Base-by-base conservation (phyloP, 1,140 invertebrate species). In the Coelopa frigida region DNA sequence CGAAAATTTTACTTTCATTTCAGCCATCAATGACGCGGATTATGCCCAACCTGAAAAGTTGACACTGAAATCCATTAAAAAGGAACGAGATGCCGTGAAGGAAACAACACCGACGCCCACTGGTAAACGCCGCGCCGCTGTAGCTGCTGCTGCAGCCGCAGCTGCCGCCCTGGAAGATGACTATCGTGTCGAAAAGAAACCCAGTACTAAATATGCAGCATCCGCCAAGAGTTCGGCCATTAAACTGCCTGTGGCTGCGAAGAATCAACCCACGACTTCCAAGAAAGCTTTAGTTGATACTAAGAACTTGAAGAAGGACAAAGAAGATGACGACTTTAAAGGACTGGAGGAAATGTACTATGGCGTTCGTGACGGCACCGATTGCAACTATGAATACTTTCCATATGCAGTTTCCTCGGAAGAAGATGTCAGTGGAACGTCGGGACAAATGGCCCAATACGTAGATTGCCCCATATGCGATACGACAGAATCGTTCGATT, bases 381-480 rank as follows among this genome's bases (percentile, higher is more conserved):
- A 66, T 15, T 51, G 59, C 27, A 60, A 57, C 46, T 60, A 53
- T 27, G 61, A 67, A 44, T 43, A 49, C 20, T 67, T 67, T 5
- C 61, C 63, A 5, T 64, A 56, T 47, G 60, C 10, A 32, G 54
- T 3, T 57, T 52, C 18, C 4, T 2, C 12, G 35, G 49, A 12
- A 46, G 57, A 23, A 42, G 35, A 14, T 18, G 20, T 3, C 4
- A 5, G 33, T 21, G 2, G 18, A 11, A 8, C n/a, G n/a, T n/a
- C n/a, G n/a, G n/a, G n/a, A n/a, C n/a, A n/a, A n/a, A n/a, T n/a
- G n/a, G n/a, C n/a, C n/a, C 20, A 18, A n/a, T 33, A 22, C 33
- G 61, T 72, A 8, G 64, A 79, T 70, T 80, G 77, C 49, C 72
- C 75, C 15, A 68, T 81, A 54, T 77, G 84, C 70, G 36, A 62